phyloP scores from a whole-genome alignment of 2,888 invertebrate species.

The Plutella xylostella region DNA sequence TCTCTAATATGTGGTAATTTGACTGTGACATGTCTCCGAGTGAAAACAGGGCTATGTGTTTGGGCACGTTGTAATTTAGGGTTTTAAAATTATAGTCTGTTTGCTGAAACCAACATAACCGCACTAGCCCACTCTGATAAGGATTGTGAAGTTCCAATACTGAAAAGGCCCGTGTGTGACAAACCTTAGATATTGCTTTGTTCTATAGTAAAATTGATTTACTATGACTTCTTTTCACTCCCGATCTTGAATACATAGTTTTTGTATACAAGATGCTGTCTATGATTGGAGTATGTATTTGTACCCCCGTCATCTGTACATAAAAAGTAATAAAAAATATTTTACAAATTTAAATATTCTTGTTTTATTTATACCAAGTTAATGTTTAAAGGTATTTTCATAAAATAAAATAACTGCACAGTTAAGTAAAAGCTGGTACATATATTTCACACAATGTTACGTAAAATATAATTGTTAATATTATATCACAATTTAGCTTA shows the following conservation, averaged over 20 bases:
- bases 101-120: too few species aligned
- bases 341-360: slow-evolving; percentile 46
- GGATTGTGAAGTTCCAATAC: too few species aligned
- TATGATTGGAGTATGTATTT: slow-evolving; percentile 42
- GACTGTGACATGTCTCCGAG: too few species aligned
- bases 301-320: slow-evolving; percentile 56
- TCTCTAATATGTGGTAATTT: too few species aligned
- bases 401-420: background rate
- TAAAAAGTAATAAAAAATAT: slow-evolving; percentile 64
- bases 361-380: slow-evolving; percentile 39
- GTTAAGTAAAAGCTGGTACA: background rate
- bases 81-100: too few species aligned
- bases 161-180: too few species aligned
- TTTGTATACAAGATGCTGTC: slow-evolving; percentile 35
- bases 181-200: too few species aligned
- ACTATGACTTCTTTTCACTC: background rate
- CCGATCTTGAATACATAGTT: slow-evolving; percentile 14
- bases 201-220: too few species aligned
- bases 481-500: background rate
- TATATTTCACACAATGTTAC: background rate
- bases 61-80: too few species aligned
- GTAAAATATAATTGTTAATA: background rate
- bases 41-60: too few species aligned
- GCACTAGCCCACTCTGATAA: too few species aligned
- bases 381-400: background rate